Evolutionary conservation across 1,140 invertebrate species (phyloP).

Genomic region (Cydia amplana): DNA sequence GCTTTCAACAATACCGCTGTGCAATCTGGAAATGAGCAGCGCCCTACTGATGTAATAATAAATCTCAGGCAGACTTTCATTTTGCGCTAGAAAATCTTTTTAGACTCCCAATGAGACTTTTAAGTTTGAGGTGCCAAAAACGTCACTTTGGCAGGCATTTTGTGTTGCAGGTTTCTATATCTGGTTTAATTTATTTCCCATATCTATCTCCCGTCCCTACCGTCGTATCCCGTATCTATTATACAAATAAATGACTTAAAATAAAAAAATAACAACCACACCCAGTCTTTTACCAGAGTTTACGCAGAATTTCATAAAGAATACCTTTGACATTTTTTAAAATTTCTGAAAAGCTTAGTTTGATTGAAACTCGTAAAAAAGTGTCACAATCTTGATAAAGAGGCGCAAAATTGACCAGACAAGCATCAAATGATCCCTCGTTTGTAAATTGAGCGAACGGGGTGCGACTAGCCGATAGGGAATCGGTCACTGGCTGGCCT

Average conservation of each 20-base stretch:
- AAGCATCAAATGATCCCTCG: neutral
- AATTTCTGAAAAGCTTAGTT: neutral
- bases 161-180: no score
- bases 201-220: no score
- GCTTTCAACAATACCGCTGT: constrained; percentile 22
- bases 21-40: constrained; percentile 25
- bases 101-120: neutral
- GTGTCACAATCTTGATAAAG: neutral
- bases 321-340: neutral
- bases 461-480: constrained; percentile 6
- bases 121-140: neutral
- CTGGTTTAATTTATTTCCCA: no score
- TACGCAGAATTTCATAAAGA: no score
- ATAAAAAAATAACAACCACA: no score
- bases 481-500: neutral
- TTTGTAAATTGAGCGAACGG: constrained; percentile 12
- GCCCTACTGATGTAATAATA: constrained; percentile 26
- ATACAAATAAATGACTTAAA: no score
- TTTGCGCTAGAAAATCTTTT: constrained; percentile 19
- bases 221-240: no score
- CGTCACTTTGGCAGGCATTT: no score
- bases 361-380: neutral
- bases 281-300: no score
- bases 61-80: constrained; percentile 17
- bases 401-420: constrained; percentile 2